Evolutionary conservation across 1,140 invertebrate species (phyloP).

Genomic region (Aradophagus sp.): DNA sequence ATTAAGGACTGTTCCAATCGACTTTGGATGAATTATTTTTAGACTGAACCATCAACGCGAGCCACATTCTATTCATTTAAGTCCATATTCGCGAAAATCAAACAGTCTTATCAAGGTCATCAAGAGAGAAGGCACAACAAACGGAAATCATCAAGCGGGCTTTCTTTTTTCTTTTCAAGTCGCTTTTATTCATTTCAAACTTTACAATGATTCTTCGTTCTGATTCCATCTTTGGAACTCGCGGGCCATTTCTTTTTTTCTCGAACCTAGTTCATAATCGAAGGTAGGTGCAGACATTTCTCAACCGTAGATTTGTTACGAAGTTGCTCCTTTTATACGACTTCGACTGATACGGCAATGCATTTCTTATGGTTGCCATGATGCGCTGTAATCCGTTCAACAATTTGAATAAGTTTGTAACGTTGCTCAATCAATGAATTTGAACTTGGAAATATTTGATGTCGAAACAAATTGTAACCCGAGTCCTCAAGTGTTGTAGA

Average conservation of each 20-base stretch:
- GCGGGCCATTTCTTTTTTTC: slow-evolving; percentile 11
- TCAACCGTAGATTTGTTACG: slow-evolving; percentile 60
- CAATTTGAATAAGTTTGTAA: too few species aligned
- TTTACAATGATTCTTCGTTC: slow-evolving; percentile 17
- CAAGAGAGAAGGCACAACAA: slow-evolving; percentile 22
- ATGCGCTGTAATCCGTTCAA: slow-evolving; percentile 20
- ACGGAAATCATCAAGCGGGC: slow-evolving; percentile 2
- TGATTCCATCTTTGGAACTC: too few species aligned
- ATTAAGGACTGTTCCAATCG: slow-evolving; percentile 45
- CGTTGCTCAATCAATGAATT: background rate
- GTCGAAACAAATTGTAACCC: too few species aligned
- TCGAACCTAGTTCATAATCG: slow-evolving; percentile 26
- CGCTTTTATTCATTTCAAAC: slow-evolving; percentile 25
- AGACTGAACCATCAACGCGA: slow-evolving; percentile 21
- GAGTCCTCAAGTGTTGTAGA: too few species aligned
- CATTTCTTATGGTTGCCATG: slow-evolving; percentile 73
- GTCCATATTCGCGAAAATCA: slow-evolving; percentile 5
- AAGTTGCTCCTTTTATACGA: slow-evolving; percentile 45
- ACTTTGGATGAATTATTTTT: slow-evolving; percentile 48
- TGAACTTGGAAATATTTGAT: slow-evolving; percentile 1
- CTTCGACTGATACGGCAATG: slow-evolving; percentile 64
- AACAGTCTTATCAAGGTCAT: slow-evolving; percentile 17
- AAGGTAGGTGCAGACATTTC: slow-evolving; percentile 68
- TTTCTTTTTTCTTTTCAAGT: slow-evolving; percentile 8
- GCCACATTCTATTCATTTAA: slow-evolving; percentile 7